These are phyloP conservation scores for Acestrorhynchus altus DNA, from an alignment of 2,797 vertebrate genomes.

Conservation along the genomic window DNA sequence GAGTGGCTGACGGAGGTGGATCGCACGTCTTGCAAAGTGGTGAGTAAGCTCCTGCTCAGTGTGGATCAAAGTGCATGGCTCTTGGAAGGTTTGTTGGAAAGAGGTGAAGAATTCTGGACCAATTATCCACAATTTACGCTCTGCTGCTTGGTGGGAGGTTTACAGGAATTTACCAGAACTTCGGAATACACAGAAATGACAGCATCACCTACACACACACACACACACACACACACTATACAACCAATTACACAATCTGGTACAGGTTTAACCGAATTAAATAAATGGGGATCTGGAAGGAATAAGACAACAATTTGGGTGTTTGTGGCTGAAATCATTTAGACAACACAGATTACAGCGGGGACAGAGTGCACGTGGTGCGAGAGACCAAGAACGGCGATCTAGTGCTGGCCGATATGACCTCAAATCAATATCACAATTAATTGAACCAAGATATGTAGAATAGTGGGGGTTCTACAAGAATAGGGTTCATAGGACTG, in stretches of 20 bases:
- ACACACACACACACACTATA: background rate
- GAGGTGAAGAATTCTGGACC: constrained; percentile 1
- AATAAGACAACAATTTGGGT: no score
- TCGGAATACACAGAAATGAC: background rate
- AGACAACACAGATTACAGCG: no score
- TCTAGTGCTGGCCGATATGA: no score
- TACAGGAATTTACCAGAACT: background rate
- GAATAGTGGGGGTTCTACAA: no score
- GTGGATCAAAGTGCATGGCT: constrained; percentile 1
- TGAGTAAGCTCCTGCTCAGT: background rate
- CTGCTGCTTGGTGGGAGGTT: constrained; percentile 11
- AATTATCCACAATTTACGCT: constrained; percentile 10
- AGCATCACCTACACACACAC: background rate
- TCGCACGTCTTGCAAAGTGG: background rate
- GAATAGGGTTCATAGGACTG: no score
- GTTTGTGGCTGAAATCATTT: no score
- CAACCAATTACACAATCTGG: background rate
- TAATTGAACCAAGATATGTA: no score
- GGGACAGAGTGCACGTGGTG: no score
- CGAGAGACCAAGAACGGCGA: no score
- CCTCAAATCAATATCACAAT: no score
- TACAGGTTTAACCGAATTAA: constrained; percentile 63
- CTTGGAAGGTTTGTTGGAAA: background rate
- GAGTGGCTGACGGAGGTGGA: background rate
- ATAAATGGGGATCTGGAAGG: no score